Evolutionary conservation across 2,888 invertebrate species (phyloP), one percentile per base, ranked within the genome.

Genomic region (Baccha elongata): DNA sequence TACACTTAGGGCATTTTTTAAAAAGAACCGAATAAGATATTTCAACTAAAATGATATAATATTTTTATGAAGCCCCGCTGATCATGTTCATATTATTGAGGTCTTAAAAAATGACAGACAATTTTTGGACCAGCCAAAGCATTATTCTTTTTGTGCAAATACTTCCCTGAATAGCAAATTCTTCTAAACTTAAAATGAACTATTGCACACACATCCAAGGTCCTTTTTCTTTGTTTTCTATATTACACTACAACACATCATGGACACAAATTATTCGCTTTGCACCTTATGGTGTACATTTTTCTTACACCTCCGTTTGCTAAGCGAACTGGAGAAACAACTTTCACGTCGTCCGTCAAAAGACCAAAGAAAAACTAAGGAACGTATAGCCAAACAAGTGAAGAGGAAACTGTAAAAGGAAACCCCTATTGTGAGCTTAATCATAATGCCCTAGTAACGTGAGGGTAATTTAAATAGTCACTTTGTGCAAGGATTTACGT

Each of bases 391-490:
- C 32, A 29, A 4, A 15, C 60, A 62, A 21, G 35, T 26, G 15
- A 40, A 37, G 40, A 58, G 35, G n/a, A 35, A 46, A 15, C 52
- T 17, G 60, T 19, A 60, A 60, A 29, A n/a, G n/a, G 44, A 32
- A 60, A 60, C 50, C 55, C 67, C 60, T 52, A 55, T 64, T 21
- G 72, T 78, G 78, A 83, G 68, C 83, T 83, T 78, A 78, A 83
- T 83, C 78, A 83, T 78, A 83, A 83, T 73, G 83, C 83, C 73
- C 58, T 69, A 68, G 76, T 78, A 83, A 83, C 83, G 83, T 83
- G 78, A 83, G 83, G 83, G 83, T 83, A 83, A 83, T 83, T 83
- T 83, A 78, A 83, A 83, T 73, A 83, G 83, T 83, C 83, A 83
- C 83, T 83, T 83, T 83, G 83, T 76, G 64, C 76, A 78, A 78